These are phyloP conservation scores for Enteromius thamalakanensis DNA, from an alignment of 2,797 vertebrate species.

Conservation along the genomic window DNA sequence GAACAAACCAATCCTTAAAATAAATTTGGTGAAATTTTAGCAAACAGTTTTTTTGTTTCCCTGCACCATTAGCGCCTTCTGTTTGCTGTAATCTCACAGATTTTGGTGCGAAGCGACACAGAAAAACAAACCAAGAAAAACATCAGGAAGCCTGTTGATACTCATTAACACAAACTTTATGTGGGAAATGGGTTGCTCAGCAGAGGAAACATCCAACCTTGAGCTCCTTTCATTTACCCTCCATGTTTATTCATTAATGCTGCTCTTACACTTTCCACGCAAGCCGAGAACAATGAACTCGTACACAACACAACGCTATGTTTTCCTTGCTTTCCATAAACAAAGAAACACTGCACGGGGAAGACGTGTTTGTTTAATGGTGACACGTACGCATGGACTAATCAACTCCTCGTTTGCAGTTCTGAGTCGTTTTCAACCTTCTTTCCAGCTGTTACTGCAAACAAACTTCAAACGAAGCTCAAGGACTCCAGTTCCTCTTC, in stretches of 20 bases:
- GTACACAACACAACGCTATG: constrained; percentile 3
- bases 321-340: constrained; percentile 34
- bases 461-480: constrained; percentile 37
- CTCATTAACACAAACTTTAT: constrained; percentile 50
- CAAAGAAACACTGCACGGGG: constrained; percentile 28
- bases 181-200: constrained; percentile 41
- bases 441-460: constrained; percentile 18
- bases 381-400: constrained; percentile 47
- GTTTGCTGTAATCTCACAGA: constrained; percentile 24
- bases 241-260: constrained; percentile 53
- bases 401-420: constrained; percentile 48
- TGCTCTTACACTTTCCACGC: constrained; percentile 38
- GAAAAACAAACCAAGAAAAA: constrained; percentile 19
- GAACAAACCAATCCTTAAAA: neutral
- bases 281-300: constrained; percentile 41
- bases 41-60: no score
- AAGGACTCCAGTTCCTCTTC: constrained; percentile 6
- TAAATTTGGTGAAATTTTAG: neutral
- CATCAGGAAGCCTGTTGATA: constrained; percentile 36
- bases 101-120: constrained; percentile 26
- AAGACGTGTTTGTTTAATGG: constrained; percentile 43
- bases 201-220: constrained; percentile 48
- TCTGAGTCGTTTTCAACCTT: constrained; percentile 28
- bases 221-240: constrained; percentile 47
- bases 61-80: constrained; percentile 10